Base-by-base conservation (phyloP, 37 sponge, comb jelly and placozoan genomes). In the Ianthella basta region DNA sequence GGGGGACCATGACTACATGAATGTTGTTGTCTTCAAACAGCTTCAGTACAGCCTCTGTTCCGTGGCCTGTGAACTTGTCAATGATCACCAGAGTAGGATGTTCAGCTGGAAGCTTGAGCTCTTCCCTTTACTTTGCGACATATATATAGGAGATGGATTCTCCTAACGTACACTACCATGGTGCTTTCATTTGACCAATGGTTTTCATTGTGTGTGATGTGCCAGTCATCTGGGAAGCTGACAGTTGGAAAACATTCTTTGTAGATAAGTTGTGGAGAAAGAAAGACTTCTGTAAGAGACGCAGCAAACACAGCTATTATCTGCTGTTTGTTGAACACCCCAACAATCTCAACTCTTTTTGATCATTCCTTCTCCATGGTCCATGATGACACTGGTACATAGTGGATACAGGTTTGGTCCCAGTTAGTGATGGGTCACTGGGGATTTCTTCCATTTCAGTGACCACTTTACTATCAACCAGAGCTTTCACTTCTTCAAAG, bases 361-460 rank as follows among this genome's bases (percentile, higher is more conserved):
- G 87, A 60, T 29, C 78, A 86, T 50, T 81, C 81, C 37, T 85
- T 80, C 38, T 66, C 81, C 79, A 86, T 81, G 34, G 90, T 89
- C 89, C 85, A 89, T 37, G 83, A 84, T 1, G 32, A 25, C 35
- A 83, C 85, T 44, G 89, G 85, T 30, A 89, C 84, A 78, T 83
- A 83, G 29, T 89, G 85, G 25, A 89, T 85, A 37, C 85, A 85
- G 13, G 85, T 89, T 74, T 89, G 89, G 60, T 89, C 89, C 85
- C 89, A 85, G 72, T 89, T 89, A 35, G 78, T 82, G 10, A 86
- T 19, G 85, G 60, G 39, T 85, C 80, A 34, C 24, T 27, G 35
- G 91, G 91, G 33, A 90, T 90, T 37, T 90, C 87, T 38, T 86
- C 91, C 83, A 90, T 82, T 35, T 81, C 79, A 24, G 86, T 56